Conservation (phyloP, 2,888 invertebrate genomes). For the Platycheirus albimanus region DNA sequence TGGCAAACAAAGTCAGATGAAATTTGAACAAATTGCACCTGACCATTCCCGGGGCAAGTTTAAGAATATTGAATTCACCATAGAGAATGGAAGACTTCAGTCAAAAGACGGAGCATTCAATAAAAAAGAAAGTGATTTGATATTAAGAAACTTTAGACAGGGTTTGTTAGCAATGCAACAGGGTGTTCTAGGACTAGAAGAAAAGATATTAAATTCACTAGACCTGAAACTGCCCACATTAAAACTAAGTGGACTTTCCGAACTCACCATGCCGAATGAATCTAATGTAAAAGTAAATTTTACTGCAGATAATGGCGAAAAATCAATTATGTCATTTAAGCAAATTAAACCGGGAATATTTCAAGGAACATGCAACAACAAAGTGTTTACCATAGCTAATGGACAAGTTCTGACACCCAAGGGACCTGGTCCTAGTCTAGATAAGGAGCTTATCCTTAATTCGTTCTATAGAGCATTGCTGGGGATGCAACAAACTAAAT, state of each 20-base stretch:
- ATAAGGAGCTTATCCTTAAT: slow-evolving; percentile 50
- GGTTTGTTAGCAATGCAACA: slow-evolving; percentile 45
- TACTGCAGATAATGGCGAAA: slow-evolving; percentile 52
- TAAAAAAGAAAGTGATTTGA: slow-evolving; percentile 36
- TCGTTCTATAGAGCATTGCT: slow-evolving; percentile 54
- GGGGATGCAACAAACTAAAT: slow-evolving; percentile 53
- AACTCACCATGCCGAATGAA: slow-evolving; percentile 30
- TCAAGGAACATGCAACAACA: slow-evolving; percentile 46
- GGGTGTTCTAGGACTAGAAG: slow-evolving; percentile 43
- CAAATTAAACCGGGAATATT: slow-evolving; percentile 63
- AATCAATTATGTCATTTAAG: slow-evolving; percentile 53
- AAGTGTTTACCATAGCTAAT: slow-evolving; percentile 51
- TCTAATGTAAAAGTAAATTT: slow-evolving; percentile 58
- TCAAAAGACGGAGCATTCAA: slow-evolving; percentile 19
- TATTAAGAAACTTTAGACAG: slow-evolving; percentile 51
- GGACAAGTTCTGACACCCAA: slow-evolving; percentile 47
- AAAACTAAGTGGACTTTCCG: background rate
- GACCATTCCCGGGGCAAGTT: slow-evolving; percentile 24
- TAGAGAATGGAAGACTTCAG: slow-evolving; percentile 31
- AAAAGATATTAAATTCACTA: background rate
- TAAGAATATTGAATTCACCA: slow-evolving; percentile 39
- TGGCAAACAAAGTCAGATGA: slow-evolving; percentile 45
- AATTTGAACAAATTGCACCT: slow-evolving; percentile 45
- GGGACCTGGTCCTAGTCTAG: slow-evolving; percentile 6
- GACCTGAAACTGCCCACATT: background rate